Evolutionary conservation across 2,888 invertebrate genomes (phyloP).

Genomic region (Agrochola lota): DNA sequence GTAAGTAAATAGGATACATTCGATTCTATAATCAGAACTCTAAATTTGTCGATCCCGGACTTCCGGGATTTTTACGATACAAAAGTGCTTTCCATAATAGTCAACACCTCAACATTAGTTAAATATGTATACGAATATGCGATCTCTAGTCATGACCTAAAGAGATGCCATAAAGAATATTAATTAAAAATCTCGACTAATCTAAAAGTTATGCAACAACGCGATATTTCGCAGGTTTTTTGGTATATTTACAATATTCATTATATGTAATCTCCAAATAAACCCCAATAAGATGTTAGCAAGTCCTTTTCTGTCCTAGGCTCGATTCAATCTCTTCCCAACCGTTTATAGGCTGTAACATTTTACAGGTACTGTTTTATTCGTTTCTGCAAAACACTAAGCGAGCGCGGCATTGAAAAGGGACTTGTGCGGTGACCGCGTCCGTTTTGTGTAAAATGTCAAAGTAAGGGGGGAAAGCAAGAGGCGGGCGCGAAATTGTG

Average conservation of each 20-base stretch:
- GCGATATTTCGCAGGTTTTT: no score
- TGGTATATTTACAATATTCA: constrained; percentile 22
- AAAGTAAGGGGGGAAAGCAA: constrained; percentile 82
- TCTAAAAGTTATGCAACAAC: no score
- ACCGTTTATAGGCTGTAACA: constrained; percentile 46
- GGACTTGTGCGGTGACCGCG: constrained; percentile 81
- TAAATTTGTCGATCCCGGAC: no score
- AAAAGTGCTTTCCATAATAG: no score
- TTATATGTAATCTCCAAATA: constrained; percentile 21
- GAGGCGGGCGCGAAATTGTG: constrained; percentile 81
- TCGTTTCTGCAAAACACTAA: constrained; percentile 59
- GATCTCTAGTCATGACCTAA: no score
- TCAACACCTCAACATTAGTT: no score
- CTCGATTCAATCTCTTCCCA: constrained; percentile 34
- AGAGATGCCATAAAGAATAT: no score
- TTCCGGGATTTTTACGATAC: no score
- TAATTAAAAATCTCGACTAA: no score
- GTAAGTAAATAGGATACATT: no score
- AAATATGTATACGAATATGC: no score
- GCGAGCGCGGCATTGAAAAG: constrained; percentile 76
- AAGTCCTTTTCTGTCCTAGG: constrained; percentile 19
- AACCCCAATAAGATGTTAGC: constrained; percentile 32
- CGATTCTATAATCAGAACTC: no score
- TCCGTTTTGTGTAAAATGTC: constrained; percentile 86
- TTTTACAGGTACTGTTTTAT: constrained; percentile 52